Evolutionary conservation across 2,797 vertebrate genomes (phyloP), one percentile per base, ranked within the genome.

Genomic region (Diplodus sargus): DNA sequence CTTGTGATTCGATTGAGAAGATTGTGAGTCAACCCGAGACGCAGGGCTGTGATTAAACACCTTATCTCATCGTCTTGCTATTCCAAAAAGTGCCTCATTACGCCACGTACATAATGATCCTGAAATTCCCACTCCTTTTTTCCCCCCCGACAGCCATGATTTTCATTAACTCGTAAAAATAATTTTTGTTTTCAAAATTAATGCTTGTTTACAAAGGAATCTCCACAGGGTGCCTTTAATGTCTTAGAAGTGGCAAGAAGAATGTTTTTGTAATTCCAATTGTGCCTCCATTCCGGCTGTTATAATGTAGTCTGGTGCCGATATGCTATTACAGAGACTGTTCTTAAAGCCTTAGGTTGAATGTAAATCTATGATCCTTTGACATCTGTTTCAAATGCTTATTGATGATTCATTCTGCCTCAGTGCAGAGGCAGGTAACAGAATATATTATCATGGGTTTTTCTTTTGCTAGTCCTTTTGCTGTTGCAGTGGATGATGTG

Each of bases 31-130:
- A 5, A 48, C 3, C 18, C 0, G 5, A 61, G 28, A 67, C 56
- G 52, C 45, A 45, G 25, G 15, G 56, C 49, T 56, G 53, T 47
- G 43, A 87, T 84, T 64, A 77, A 62, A 80, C 52, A 47, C 30
- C 43, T 80, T 57, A 71, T 78, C 74, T 80, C 30, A 34, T 74
- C n/a, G 54, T 77, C 39, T 66, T 61, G 74, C 81, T 54, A 74
- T 22, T 68, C 48, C 4, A 42, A 75, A 70, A 83, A 70, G 42
- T 34, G 74, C 15, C 47, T 79, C 64, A 76, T 86, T 72, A 65
- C 49, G 22, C 48, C 48, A 34, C 23, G 14, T 61, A 52, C 30
- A 64, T 69, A 66, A 65, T 68, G 51, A 79, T 47, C 73, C 60
- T 62, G 48, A 54, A 62, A 70, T 79, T 70, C 15, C 60, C 12